phyloP scores from a whole-genome alignment of 2,888 invertebrate species.

The Drosophila picticornis region DNA sequence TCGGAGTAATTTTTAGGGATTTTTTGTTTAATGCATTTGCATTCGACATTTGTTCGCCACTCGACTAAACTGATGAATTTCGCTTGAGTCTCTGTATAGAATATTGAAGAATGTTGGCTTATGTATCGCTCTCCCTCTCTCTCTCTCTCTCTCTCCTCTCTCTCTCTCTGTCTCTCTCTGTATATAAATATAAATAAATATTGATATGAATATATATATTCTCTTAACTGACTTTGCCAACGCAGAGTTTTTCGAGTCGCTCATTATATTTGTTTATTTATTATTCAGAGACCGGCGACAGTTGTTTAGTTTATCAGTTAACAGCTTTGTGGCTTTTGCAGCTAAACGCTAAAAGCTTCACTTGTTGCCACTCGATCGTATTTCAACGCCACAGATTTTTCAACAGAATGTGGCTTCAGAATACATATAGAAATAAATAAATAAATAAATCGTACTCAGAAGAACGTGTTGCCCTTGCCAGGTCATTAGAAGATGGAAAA shows the following conservation, averaged over 20 bases:
- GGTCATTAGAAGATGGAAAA: not conserved
- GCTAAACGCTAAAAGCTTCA: constrained; percentile 59
- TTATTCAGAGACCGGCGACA: constrained; percentile 49
- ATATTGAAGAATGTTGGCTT: not conserved
- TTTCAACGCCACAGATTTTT: constrained; percentile 40
- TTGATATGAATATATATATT: not conserved
- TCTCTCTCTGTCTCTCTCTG: not conserved
- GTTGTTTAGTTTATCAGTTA: constrained; percentile 80
- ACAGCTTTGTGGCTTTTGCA: constrained; percentile 64
- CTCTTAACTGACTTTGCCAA: constrained; percentile 53
- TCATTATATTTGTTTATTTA: constrained; percentile 50
- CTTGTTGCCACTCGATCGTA: constrained; percentile 42
- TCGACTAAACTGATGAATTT: constrained; percentile 29
- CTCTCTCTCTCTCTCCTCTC: not conserved
- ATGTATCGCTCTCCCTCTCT: constrained; percentile 5
- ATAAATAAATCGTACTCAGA: constrained; percentile 10
- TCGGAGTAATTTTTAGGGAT: not conserved
- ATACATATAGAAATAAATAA: not conserved
- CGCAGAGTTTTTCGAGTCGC: constrained; percentile 5
- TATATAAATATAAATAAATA: not conserved
- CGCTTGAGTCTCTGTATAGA: constrained; percentile 3
- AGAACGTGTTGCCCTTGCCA: constrained; percentile 15
- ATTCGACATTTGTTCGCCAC: constrained; percentile 28
- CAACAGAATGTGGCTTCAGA: constrained; percentile 13
- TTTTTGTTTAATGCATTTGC: constrained; percentile 43